Percentiles rank a stretch among this genome's conserved stretches.
These are phyloP conservation scores for Zaprionus africanus DNA, from an alignment of 1,140 invertebrate genomes.

Conservation along the genomic window DNA sequence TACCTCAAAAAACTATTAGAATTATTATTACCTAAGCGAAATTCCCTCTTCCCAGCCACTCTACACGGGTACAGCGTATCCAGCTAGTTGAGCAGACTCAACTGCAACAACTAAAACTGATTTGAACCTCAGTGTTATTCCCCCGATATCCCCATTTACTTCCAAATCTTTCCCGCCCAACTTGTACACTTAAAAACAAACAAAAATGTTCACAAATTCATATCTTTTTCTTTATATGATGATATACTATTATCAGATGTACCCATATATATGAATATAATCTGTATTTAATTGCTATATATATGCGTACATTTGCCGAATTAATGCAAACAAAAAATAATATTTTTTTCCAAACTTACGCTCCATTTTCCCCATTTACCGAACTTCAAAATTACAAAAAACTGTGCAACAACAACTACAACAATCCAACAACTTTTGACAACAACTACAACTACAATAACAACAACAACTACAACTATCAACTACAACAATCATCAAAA, in stretches of 20 bases:
- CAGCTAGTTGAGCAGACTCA: constrained; percentile 23
- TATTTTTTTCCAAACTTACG: constrained; percentile 54
- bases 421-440: constrained; percentile 28
- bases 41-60: not conserved
- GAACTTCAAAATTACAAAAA: constrained; percentile 61
- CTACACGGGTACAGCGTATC: constrained; percentile 20
- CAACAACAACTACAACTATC: constrained; percentile 33
- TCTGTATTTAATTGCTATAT: constrained; percentile 51
- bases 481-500: constrained; percentile 46
- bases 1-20: too few species aligned
- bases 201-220: constrained; percentile 16
- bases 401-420: constrained; percentile 56
- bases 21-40: too few species aligned
- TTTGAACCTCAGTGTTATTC: not conserved
- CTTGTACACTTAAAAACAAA: constrained; percentile 1
- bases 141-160: not conserved
- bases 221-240: constrained; percentile 13
- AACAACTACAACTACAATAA: constrained; percentile 26
- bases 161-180: not conserved
- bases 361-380: constrained; percentile 60
- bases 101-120: constrained; percentile 6
- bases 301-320: constrained; percentile 42
- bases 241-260: constrained; percentile 4
- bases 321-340: constrained; percentile 47
- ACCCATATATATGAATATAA: constrained; percentile 14